These are phyloP conservation scores for Himalopsyche anomala DNA, from an alignment of 2,888 invertebrate species.

Conservation along the genomic window DNA sequence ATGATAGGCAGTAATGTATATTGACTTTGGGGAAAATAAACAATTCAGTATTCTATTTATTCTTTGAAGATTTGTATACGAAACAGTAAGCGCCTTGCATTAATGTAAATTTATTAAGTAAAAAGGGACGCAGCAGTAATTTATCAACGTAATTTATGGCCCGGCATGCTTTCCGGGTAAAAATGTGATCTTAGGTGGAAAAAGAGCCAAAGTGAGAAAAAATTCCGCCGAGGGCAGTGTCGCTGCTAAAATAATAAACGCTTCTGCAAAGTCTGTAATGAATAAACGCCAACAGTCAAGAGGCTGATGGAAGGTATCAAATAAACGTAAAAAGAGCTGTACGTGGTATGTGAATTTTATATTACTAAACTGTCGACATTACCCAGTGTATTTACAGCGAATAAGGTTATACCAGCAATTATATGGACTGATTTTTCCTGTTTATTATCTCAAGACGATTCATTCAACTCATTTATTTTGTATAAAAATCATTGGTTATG, in stretches of 20 bases:
- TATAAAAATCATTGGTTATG: too few relatives aligned
- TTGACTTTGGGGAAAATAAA: background rate
- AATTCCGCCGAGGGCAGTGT: background rate
- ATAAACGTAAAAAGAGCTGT: too few relatives aligned
- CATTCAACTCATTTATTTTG: too few relatives aligned
- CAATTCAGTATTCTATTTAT: background rate
- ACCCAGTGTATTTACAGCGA: too few relatives aligned
- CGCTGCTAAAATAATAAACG: slow-evolving; percentile 3
- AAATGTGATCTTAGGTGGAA: slow-evolving; percentile 40
- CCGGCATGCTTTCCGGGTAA: slow-evolving; percentile 15
- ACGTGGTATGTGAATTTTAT: too few relatives aligned
- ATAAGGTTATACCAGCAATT: too few relatives aligned
- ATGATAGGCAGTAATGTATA: background rate
- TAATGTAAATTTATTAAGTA: slow-evolving; percentile 42
- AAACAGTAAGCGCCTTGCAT: slow-evolving; percentile 18
- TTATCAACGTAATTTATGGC: slow-evolving; percentile 40
- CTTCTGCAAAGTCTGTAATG: background rate
- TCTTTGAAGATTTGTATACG: slow-evolving; percentile 1
- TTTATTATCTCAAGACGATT: too few relatives aligned
- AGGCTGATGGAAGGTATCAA: background rate
- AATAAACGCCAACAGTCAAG: background rate
- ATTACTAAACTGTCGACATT: too few relatives aligned
- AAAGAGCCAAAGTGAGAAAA: background rate
- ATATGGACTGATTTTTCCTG: too few relatives aligned
- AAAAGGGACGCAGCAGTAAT: slow-evolving; percentile 12